Evolutionary conservation across 2,113 vertebrate genomes (phyloP).

Genomic region (Canis aureus): DNA sequence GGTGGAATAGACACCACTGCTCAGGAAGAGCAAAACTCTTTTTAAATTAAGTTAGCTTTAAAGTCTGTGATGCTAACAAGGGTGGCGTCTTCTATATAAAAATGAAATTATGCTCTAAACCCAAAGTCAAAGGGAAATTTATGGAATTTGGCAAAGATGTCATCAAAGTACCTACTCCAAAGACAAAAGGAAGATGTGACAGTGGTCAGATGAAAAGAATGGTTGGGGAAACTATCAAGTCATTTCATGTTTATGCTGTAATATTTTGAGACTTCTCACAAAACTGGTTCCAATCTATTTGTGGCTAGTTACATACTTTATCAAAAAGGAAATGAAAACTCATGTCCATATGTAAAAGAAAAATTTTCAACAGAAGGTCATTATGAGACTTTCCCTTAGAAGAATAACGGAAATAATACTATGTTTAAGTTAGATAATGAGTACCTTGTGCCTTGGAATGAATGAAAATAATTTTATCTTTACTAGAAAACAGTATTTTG

Average conservation of each 20-base stretch:
- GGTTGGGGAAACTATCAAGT: not conserved
- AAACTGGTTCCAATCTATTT: not conserved
- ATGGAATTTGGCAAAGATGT: not conserved
- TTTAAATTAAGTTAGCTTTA: not conserved
- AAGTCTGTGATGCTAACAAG: not conserved
- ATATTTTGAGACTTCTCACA: not conserved
- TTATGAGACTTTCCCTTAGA: not conserved
- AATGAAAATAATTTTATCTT: not conserved
- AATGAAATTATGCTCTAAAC: not conserved
- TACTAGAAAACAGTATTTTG: not conserved
- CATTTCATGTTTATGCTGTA: not conserved
- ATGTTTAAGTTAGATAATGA: not conserved
- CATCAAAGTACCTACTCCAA: not conserved
- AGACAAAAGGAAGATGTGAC: not conserved
- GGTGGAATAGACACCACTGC: not conserved
- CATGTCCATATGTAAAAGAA: not conserved
- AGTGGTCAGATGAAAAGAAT: not conserved
- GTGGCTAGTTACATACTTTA: not conserved
- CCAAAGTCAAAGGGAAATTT: not conserved
- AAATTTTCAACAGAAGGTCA: not conserved
- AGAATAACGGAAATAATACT: not conserved
- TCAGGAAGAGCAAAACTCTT: not conserved
- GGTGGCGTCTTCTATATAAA: not conserved
- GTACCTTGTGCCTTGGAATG: not conserved
- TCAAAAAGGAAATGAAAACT: not conserved